These are phyloP conservation scores for Epinephelus moara DNA, from an alignment of 2,113 vertebrate species.

Conservation along the genomic window DNA sequence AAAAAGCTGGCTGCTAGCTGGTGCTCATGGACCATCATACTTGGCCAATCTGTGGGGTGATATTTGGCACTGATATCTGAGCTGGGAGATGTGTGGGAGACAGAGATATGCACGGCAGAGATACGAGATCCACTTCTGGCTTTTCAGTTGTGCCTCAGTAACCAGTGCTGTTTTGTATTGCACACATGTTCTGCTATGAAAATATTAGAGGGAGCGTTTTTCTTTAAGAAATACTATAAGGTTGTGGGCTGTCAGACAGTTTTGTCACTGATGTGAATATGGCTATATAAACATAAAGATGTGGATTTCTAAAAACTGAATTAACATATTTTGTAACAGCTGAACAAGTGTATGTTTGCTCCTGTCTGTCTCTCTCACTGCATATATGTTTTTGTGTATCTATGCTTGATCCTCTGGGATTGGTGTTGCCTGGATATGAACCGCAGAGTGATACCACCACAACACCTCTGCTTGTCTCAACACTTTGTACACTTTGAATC, in stretches of 20 bases:
- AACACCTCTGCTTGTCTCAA: slow-evolving; percentile 37
- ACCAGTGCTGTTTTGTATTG: slow-evolving; percentile 31
- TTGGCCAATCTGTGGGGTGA: slow-evolving; percentile 51
- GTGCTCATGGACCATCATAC: slow-evolving; percentile 43
- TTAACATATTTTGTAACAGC: background rate
- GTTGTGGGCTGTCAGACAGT: background rate
- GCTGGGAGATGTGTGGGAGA: slow-evolving; percentile 67
- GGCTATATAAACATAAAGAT: background rate
- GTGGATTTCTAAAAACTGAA: background rate
- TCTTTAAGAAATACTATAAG: background rate
- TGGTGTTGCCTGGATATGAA: slow-evolving; percentile 72
- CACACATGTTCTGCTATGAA: background rate
- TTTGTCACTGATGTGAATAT: background rate
- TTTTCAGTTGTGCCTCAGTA: slow-evolving; percentile 56
- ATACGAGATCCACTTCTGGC: slow-evolving; percentile 45
- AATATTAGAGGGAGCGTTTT: background rate
- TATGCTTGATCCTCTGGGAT: slow-evolving; percentile 46
- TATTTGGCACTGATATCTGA: slow-evolving; percentile 62
- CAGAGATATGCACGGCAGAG: slow-evolving; percentile 50
- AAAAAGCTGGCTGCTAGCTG: slow-evolving; percentile 42
- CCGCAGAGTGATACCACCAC: slow-evolving; percentile 41
- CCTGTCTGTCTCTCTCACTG: slow-evolving; percentile 16
- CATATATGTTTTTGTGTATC: slow-evolving; percentile 12
- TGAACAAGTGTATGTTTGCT: slow-evolving; percentile 11
- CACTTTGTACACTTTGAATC: slow-evolving; percentile 48